A percentile compares a stretch with the other conserved stretches of the same genome.
These are phyloP conservation scores for Eupithecia insigniata DNA, from an alignment of 2,888 invertebrate species.

Conservation along the genomic window DNA sequence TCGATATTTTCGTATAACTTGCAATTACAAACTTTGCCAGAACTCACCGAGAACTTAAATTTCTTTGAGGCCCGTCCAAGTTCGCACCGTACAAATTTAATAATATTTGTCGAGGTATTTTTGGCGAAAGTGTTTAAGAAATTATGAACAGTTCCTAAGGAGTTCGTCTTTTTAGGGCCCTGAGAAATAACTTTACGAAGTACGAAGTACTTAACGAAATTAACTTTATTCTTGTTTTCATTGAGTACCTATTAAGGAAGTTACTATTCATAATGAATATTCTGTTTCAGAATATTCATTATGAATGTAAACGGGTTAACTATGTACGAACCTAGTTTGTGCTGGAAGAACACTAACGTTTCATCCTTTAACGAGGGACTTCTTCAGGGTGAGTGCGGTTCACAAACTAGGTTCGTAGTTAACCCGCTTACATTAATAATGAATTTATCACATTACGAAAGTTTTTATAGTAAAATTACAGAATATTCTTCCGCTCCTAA, in stretches of 20 bases:
- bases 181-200: too few relatives aligned
- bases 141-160: constrained; percentile 24
- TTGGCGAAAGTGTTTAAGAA: constrained; percentile 24
- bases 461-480: too few relatives aligned
- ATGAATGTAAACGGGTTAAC: too few relatives aligned
- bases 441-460: too few relatives aligned
- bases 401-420: too few relatives aligned
- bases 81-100: constrained; percentile 28
- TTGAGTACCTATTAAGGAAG: background rate
- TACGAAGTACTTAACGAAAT: too few relatives aligned
- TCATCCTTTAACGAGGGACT: too few relatives aligned
- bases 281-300: too few relatives aligned
- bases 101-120: constrained; percentile 34
- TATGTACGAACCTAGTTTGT: too few relatives aligned
- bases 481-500: background rate
- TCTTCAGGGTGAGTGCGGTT: too few relatives aligned
- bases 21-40: constrained; percentile 33
- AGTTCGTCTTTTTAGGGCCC: constrained; percentile 24
- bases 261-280: background rate
- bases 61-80: constrained; percentile 30
- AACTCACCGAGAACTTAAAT: constrained; percentile 31
- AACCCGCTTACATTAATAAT: too few relatives aligned
- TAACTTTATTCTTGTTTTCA: constrained; percentile 13
- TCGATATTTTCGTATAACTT: constrained; percentile 27
- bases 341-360: too few relatives aligned